Evolutionary conservation across 2,797 vertebrate species (phyloP), one percentile per base, ranked within the genome.

Genomic region (Phataginus tetradactyla): DNA sequence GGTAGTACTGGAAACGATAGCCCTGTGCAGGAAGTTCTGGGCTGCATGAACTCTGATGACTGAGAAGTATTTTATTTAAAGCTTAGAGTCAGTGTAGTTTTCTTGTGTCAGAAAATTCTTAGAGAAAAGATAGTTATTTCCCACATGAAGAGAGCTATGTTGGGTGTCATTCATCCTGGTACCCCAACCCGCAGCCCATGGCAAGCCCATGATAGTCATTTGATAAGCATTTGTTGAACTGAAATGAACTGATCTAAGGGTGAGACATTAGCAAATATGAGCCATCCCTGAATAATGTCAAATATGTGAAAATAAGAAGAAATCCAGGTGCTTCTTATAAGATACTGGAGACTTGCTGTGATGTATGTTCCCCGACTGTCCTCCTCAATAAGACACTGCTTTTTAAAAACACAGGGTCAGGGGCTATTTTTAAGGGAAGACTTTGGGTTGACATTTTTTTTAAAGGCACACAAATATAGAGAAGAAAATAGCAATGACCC

Each of bases 61-160:
- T 86, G 78, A 90, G 55, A 95, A 87, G 71, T 68, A 34, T 64
- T 94, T 96, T 79, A 90, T 87, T 95, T 95, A 81, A 94, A 92
- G 66, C 49, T 74, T 55, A 81, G 42, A 49, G 20, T 96, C 77
- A 37, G 17, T 75, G 53, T 72, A 72, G 61, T 90, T 86, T 78
- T 74, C 71, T 59, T 94, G 32, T 66, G 68, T 92, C 69, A 88
- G 83, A 88, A 85, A 91, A 86, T 78, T 81, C 64, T 61, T 87
- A 86, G 69, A 63, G 55, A 86, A 87, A 81, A 34, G 45, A 55
- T 81, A 49, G 32, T 78, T 57, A 81, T 87, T 51, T 77, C 39
- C 49, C 13, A 45, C 34, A 69, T 0, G 15, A 83, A 49, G 7
- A 68, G 86, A 78, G 29, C 20, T 53, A 37, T 27, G 23, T 49